Evolutionary conservation across 2,888 invertebrate species (phyloP).

Genomic region (Lasioglossum calceatum): DNA sequence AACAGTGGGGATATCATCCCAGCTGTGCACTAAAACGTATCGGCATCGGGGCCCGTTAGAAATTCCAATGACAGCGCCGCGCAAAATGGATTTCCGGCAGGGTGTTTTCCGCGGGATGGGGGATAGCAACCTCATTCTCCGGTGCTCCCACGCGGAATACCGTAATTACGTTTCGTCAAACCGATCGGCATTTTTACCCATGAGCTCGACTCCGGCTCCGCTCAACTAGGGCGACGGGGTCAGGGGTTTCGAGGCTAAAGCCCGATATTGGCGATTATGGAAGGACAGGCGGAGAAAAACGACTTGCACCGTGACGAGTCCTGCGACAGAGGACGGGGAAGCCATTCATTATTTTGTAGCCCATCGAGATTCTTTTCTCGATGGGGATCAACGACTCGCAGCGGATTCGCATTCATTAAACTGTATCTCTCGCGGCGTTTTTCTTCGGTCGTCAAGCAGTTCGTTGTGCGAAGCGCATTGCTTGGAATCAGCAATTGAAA

Average conservation of each 20-base stretch:
- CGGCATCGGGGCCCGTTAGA: constrained; percentile 32
- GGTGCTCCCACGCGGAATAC: constrained; percentile 38
- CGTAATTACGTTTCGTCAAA: constrained; percentile 59
- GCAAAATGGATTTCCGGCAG: constrained; percentile 44
- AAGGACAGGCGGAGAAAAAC: constrained; percentile 26
- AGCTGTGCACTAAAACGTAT: constrained; percentile 34
- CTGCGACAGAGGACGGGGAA: background rate
- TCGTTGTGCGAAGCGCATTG: background rate
- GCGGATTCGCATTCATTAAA: constrained; percentile 50
- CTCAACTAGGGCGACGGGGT: constrained; percentile 1
- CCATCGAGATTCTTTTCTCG: constrained; percentile 1
- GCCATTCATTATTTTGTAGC: constrained; percentile 23
- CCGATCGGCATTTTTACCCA: constrained; percentile 52
- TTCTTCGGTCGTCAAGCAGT: background rate
- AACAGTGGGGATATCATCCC: constrained; percentile 15
- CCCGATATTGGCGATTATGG: constrained; percentile 24
- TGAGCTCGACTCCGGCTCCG: constrained; percentile 11
- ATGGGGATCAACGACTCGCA: background rate
- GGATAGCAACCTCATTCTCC: constrained; percentile 30
- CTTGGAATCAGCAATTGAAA: background rate
- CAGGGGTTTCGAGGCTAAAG: background rate
- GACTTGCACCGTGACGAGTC: background rate
- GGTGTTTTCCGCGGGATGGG: constrained; percentile 28
- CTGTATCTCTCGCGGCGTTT: background rate
- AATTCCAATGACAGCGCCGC: constrained; percentile 43